Evolutionary conservation across 2,113 vertebrate species (phyloP).

Genomic region (Embiotoca jacksoni): DNA sequence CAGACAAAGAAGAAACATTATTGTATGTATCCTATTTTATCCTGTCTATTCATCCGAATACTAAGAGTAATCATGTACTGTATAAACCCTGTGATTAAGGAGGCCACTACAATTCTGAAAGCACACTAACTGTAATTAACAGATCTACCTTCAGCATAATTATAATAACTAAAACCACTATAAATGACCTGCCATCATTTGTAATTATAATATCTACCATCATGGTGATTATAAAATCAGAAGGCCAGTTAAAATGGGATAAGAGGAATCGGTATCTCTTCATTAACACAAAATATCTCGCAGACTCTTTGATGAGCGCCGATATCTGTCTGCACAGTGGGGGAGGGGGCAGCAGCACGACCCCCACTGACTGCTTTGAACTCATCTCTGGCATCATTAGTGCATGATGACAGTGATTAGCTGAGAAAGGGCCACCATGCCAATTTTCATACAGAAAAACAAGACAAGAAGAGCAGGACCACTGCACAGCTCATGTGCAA

Average conservation of each 20-base stretch:
- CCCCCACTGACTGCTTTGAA: constrained; percentile 69
- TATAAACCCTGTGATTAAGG: constrained; percentile 59
- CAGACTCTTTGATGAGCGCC: constrained; percentile 67
- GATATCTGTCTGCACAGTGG: constrained; percentile 52
- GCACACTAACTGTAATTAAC: constrained; percentile 60
- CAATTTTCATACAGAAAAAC: constrained; percentile 55
- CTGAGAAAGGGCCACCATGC: constrained; percentile 40
- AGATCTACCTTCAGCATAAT: constrained; percentile 62
- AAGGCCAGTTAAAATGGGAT: constrained; percentile 58
- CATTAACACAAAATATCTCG: constrained; percentile 64
- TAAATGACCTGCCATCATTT: constrained; percentile 69
- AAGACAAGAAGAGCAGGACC: constrained; percentile 26
- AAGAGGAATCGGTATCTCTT: constrained; percentile 60
- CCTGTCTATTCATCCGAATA: constrained; percentile 19
- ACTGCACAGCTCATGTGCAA: constrained; percentile 11
- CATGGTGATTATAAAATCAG: constrained; percentile 71
- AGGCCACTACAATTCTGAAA: constrained; percentile 39
- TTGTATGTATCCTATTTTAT: neutral
- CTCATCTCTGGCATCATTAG: constrained; percentile 69
- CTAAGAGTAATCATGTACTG: constrained; percentile 24
- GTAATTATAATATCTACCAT: constrained; percentile 64
- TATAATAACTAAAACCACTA: constrained; percentile 67
- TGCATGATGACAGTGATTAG: constrained; percentile 66
- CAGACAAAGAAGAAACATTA: constrained; percentile 3
- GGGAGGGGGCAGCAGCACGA: constrained; percentile 44